These are phyloP conservation scores for Drosophila sturtevanti DNA, from an alignment of 1,140 invertebrate species.

Conservation along the genomic window DNA sequence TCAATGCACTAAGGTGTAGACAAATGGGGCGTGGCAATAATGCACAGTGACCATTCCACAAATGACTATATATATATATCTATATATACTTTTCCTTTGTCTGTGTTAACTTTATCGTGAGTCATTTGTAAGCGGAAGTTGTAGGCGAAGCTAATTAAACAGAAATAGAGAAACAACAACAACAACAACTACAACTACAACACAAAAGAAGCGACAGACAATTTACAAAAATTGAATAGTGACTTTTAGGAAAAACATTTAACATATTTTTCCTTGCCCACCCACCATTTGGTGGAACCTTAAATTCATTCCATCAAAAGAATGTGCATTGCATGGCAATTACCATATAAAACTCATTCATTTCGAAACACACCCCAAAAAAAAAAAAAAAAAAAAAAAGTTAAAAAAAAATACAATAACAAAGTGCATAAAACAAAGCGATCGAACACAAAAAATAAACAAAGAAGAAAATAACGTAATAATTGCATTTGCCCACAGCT, in stretches of 20 bases:
- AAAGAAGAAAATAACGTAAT: slow-evolving; percentile 40
- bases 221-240: not conserved
- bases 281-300: slow-evolving; percentile 24
- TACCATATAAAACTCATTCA: slow-evolving; percentile 69
- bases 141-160: slow-evolving; percentile 61
- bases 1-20: slow-evolving; percentile 58
- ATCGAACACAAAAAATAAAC: slow-evolving; percentile 20
- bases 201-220: slow-evolving; percentile 29
- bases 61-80: slow-evolving; percentile 21
- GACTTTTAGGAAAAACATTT: slow-evolving; percentile 9
- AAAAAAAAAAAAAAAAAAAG: slow-evolving; percentile 34
- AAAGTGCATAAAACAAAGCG: slow-evolving; percentile 20
- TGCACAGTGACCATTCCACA: slow-evolving; percentile 8
- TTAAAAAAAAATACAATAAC: slow-evolving; percentile 17
- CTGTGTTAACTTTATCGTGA: not conserved
- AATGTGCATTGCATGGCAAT: slow-evolving; percentile 58
- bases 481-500: slow-evolving; percentile 47
- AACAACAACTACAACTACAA: too few relatives aligned
- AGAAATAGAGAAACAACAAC: slow-evolving; percentile 33
- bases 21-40: slow-evolving; percentile 40
- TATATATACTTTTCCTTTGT: not conserved
- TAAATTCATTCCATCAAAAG: slow-evolving; percentile 31
- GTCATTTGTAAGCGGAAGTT: slow-evolving; percentile 52
- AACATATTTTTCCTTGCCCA: slow-evolving; percentile 29
- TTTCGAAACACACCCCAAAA: slow-evolving; percentile 58